A percentile compares a stretch with the other conserved stretches of the same genome.
These are phyloP conservation scores for Pocillopora verrucosa DNA, from an alignment of 64 coral and sea anemone genomes.

Conservation along the genomic window DNA sequence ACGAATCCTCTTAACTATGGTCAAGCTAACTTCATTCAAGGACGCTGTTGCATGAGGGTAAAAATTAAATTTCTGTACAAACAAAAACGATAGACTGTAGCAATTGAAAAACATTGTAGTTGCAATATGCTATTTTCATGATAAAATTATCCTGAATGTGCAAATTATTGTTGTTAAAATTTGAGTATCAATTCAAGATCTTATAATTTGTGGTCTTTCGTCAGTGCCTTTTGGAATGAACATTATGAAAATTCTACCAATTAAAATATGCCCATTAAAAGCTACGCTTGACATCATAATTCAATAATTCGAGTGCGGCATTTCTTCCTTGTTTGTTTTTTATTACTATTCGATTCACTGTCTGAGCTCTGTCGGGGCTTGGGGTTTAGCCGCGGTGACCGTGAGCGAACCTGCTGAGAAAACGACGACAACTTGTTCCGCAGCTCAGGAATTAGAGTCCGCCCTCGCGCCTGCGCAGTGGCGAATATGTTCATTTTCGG, in stretches of 20 bases:
- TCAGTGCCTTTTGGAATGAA: background rate
- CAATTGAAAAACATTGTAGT: no score
- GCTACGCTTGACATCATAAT: background rate
- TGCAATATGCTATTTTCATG: no score
- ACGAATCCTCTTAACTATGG: no score
- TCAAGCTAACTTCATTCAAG: no score
- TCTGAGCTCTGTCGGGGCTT: slow-evolving; percentile 12
- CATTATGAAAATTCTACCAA: background rate
- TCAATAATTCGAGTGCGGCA: slow-evolving; percentile 71
- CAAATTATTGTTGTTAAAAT: no score
- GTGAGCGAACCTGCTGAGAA: slow-evolving; percentile 27
- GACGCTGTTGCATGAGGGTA: no score
- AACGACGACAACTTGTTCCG: slow-evolving; percentile 69
- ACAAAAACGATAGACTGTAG: no score
- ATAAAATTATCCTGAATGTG: no score
- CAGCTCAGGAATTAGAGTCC: slow-evolving; percentile 52
- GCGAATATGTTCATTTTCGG: slow-evolving; percentile 52
- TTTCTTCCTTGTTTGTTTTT: slow-evolving; percentile 8
- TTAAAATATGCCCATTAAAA: background rate
- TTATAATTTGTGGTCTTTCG: no score
- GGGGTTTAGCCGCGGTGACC: slow-evolving; percentile 40
- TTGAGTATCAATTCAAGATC: no score
- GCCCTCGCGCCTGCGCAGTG: slow-evolving; percentile 53
- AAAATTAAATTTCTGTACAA: no score
- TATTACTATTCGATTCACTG: background rate